phyloP scores from a whole-genome alignment of 2,113 vertebrate species.

The Mugil cephalus region DNA sequence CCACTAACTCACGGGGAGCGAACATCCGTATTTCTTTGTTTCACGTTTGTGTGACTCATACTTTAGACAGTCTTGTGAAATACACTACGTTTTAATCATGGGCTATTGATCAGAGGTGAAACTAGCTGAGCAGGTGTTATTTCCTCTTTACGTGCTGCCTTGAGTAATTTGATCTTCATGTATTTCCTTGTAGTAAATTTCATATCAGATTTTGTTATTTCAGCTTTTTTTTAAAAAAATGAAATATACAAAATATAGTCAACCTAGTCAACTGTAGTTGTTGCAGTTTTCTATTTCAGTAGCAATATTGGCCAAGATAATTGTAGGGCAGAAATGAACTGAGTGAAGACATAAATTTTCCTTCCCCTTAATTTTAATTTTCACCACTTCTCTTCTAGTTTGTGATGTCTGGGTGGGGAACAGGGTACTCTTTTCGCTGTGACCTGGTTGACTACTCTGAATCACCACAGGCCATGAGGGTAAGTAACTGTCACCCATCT shows the following conservation, averaged over 20 bases:
- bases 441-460: constrained; percentile 93
- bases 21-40: neutral
- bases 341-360: neutral
- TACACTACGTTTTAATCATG: too few species aligned
- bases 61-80: constrained; percentile 1
- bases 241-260: too few species aligned
- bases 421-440: constrained; percentile 93
- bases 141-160: neutral
- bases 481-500: constrained; percentile 77
- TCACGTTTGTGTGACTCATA: neutral
- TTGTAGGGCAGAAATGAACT: too few species aligned
- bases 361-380: neutral
- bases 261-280: too few species aligned
- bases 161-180: too few species aligned
- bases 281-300: too few species aligned
- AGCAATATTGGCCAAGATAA: too few species aligned
- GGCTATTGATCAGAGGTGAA: neutral
- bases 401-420: constrained; percentile 98
- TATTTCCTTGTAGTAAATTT: too few species aligned
- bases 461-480: constrained; percentile 90
- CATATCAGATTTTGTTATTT: neutral
- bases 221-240: too few species aligned
- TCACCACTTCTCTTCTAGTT: constrained; percentile 82
- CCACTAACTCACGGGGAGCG: neutral
- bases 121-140: constrained; percentile 20